Percentiles rank a stretch among this genome's conserved stretches.
Conservation (phyloP, 1,140 invertebrate genomes). For the Drosophila tropicalis region DNA sequence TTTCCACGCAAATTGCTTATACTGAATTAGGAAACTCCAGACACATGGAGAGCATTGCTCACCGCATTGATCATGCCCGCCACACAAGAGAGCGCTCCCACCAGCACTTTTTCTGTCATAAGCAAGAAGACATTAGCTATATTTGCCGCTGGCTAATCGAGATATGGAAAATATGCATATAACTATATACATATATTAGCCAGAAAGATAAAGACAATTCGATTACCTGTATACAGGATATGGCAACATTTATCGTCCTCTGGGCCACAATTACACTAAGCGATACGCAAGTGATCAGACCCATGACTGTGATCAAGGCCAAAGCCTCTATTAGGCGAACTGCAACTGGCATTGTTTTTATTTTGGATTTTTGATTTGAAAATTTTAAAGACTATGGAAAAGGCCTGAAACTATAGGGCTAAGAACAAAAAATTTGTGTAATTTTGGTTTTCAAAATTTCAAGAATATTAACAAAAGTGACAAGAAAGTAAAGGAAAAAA, state of each 20-base stretch:
- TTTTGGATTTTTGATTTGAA: neutral
- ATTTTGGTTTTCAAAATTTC: neutral
- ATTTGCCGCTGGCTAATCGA: slow-evolving; percentile 55
- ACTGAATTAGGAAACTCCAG: slow-evolving; percentile 39
- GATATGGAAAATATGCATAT: neutral
- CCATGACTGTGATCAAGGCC: slow-evolving; percentile 61
- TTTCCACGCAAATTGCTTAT: neutral
- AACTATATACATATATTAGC: neutral
- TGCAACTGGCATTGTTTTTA: slow-evolving; percentile 52
- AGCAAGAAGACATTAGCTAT: slow-evolving; percentile 40
- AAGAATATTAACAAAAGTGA: no score
- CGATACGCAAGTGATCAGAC: slow-evolving; percentile 52
- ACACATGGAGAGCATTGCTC: slow-evolving; percentile 32
- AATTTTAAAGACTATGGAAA: slow-evolving; percentile 14
- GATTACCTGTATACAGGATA: slow-evolving; percentile 55
- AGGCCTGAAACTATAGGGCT: no score
- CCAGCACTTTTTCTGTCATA: slow-evolving; percentile 53
- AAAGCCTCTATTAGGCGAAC: slow-evolving; percentile 57
- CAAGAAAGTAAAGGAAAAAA: no score
- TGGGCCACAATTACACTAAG: slow-evolving; percentile 58
- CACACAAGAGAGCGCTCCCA: slow-evolving; percentile 35
- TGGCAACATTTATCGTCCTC: slow-evolving; percentile 25
- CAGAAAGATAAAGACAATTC: fast-evolving
- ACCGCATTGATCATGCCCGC: slow-evolving; percentile 49
- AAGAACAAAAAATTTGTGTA: no score